phyloP scores from a whole-genome alignment of 2,113 vertebrate species.

The Gymnobelideus leadbeateri region DNA sequence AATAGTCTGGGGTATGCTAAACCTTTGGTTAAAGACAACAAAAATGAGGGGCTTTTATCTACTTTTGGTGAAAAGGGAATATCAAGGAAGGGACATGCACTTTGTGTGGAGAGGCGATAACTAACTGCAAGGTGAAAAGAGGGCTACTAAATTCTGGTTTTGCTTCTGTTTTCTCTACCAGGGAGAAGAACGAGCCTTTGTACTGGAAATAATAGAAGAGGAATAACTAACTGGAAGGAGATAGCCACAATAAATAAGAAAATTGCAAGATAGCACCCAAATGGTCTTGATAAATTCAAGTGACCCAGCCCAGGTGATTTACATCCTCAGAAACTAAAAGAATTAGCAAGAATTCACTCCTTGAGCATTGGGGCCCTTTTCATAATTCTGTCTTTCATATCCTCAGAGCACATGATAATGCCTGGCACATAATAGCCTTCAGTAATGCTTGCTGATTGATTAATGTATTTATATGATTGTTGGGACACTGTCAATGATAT shows the following conservation, averaged over 20 bases:
- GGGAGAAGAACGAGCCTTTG: neutral
- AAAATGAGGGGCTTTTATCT: neutral
- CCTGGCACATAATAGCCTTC: neutral
- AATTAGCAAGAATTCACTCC: neutral
- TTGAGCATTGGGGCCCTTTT: neutral
- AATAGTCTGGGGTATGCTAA: neutral
- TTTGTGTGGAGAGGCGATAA: neutral
- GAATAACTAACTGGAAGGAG: neutral
- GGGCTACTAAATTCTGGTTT: too few species aligned
- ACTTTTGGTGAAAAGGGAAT: neutral
- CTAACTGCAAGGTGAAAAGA: neutral
- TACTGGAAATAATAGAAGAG: neutral
- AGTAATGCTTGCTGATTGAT: neutral
- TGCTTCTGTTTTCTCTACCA: too few species aligned
- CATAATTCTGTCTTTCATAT: neutral
- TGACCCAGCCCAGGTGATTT: neutral
- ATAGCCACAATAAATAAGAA: neutral
- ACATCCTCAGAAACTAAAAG: neutral
- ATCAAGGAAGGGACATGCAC: neutral
- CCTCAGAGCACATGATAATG: neutral
- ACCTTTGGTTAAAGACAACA: neutral
- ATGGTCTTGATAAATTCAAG: neutral
- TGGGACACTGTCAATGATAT: too few species aligned
- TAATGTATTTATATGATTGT: too few species aligned
- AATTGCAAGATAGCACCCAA: neutral